A percentile compares a stretch with the other conserved stretches of the same genome.
phyloP scores from a whole-genome alignment of 2,888 invertebrate species.

The Scaptomyza caliginosa region DNA sequence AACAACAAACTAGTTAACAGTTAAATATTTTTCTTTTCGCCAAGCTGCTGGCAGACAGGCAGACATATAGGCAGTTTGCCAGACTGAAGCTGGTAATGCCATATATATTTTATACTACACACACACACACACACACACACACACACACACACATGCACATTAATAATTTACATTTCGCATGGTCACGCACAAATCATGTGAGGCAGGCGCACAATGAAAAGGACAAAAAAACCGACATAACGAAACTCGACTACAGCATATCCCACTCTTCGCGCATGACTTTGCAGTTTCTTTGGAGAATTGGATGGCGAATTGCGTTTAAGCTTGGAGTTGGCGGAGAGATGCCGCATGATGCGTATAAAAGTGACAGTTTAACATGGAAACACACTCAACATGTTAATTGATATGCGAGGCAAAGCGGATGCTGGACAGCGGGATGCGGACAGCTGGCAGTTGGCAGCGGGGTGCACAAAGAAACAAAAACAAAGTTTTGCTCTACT shows the following conservation, averaged over 20 bases:
- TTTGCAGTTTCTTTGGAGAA: conserved; percentile 19
- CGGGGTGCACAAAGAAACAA: too few species aligned
- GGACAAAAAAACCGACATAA: conserved; percentile 17
- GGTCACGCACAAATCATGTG: conserved; percentile 73
- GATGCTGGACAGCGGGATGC: neutral
- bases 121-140: conserved; percentile 11
- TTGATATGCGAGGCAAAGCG: conserved; percentile 50
- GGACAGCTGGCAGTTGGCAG: too few species aligned
- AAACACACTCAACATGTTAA: conserved; percentile 74
- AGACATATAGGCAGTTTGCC: conserved; percentile 8
- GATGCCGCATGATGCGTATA: conserved; percentile 63
- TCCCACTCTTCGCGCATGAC: too few species aligned
- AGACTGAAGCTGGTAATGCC: conserved; percentile 33
- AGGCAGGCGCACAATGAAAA: conserved; percentile 15
- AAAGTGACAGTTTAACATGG: conserved; percentile 73
- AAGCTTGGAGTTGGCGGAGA: conserved; percentile 14
- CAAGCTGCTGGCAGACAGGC: conserved; percentile 4
- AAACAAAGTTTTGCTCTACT: conserved; percentile 17
- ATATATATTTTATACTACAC: conserved; percentile 8
- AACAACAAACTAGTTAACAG: conserved; percentile 33
- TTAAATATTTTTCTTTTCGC: conserved; percentile 32
- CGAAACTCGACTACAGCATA: conserved; percentile 2
- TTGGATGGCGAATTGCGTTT: conserved; percentile 28
- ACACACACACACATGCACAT: conserved; percentile 21
- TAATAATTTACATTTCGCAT: conserved; percentile 75